Percentiles rank a stretch among this genome's conserved stretches.
Conservation (phyloP, 2,797 vertebrate species). For the Pitangus sulphuratus region DNA sequence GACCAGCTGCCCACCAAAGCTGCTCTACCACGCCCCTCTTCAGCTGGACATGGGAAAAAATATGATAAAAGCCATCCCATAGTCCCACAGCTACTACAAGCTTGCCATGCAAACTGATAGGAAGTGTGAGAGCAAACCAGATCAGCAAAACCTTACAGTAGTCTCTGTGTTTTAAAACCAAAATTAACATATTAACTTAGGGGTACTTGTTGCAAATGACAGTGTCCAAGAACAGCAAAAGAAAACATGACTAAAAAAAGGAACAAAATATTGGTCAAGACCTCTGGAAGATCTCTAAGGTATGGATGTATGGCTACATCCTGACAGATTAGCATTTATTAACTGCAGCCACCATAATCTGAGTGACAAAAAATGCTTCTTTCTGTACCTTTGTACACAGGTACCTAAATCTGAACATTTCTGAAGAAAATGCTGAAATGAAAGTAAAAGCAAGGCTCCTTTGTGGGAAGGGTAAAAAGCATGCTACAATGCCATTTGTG, state of each 20-base stretch:
- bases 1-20: neutral
- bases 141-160: neutral
- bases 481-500: neutral
- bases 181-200: neutral
- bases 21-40: neutral
- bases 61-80: neutral
- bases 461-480: neutral
- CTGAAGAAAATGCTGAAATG: neutral
- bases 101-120: neutral
- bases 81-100: neutral
- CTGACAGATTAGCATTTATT: neutral
- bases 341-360: neutral
- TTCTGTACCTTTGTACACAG: fast-evolving
- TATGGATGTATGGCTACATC: neutral
- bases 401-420: neutral
- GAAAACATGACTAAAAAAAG: neutral
- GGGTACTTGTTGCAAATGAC: neutral
- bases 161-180: neutral
- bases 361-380: neutral
- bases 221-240: neutral
- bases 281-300: neutral
- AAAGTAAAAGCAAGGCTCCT: neutral
- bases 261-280: neutral
- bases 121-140: neutral
- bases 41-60: neutral